Percentiles rank a stretch among this genome's conserved stretches.
Conservation (phyloP, 1,140 invertebrate genomes). For the Mercenaria mercenaria region DNA sequence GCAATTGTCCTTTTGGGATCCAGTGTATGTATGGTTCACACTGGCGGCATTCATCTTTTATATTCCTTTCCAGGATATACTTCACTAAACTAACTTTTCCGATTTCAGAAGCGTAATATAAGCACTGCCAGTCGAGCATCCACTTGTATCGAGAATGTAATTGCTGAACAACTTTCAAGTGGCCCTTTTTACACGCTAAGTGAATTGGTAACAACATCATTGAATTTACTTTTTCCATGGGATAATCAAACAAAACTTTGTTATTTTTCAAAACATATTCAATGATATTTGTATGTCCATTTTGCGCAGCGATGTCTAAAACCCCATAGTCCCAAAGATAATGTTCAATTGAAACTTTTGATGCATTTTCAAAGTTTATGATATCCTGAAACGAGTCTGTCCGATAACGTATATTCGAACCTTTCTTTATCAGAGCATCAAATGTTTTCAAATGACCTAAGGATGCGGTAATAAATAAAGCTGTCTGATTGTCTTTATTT, state of each 20-base stretch:
- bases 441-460: neutral
- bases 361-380: neutral
- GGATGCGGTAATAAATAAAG: neutral
- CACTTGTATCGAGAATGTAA: neutral
- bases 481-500: slow-evolving; percentile 15
- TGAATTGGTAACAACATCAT: slow-evolving; percentile 26
- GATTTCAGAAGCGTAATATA: slow-evolving; percentile 11
- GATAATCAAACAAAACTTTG: neutral
- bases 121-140: neutral
- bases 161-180: neutral
- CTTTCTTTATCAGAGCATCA: neutral
- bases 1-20: neutral
- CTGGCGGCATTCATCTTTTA: neutral
- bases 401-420: neutral
- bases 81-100: neutral
- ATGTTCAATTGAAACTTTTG: neutral
- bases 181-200: slow-evolving; percentile 10
- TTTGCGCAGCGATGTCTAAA: slow-evolving; percentile 11
- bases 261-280: neutral
- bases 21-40: neutral
- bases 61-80: neutral
- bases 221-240: neutral
- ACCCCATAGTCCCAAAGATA: slow-evolving; percentile 1
- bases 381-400: neutral
- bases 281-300: neutral